phyloP scores from a whole-genome alignment of 2,113 vertebrate genomes.

The Vombatus ursinus region DNA sequence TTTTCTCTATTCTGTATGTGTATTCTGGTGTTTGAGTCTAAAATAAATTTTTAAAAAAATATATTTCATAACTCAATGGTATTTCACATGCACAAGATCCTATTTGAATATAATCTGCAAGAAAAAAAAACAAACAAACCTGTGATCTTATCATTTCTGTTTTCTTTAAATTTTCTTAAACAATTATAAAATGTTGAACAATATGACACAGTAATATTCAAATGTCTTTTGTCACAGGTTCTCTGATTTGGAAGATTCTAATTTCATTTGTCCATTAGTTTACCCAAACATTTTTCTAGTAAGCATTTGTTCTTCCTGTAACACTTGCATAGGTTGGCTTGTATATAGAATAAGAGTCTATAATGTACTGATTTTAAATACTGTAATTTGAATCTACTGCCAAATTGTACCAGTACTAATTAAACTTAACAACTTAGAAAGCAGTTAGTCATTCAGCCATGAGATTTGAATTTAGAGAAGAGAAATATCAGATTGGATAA shows the following conservation, averaged over 20 bases:
- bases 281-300: conserved; percentile 25
- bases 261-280: conserved; percentile 39
- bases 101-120: background rate
- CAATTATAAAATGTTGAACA: background rate
- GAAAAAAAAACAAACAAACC: no score
- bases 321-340: background rate
- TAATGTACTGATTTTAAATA: background rate
- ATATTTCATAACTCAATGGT: background rate
- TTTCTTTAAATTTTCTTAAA: conserved; percentile 50
- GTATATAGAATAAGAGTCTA: background rate
- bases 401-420: background rate
- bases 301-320: background rate
- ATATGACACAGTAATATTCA: no score
- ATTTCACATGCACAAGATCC: background rate
- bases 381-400: background rate
- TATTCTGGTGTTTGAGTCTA: no score
- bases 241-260: conserved; percentile 16
- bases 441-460: background rate
- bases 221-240: background rate
- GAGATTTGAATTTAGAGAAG: background rate
- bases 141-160: background rate
- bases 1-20: no score
- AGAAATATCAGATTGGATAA: background rate
- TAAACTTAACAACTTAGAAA: background rate
- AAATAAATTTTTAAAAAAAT: no score